A percentile compares a stretch with the other conserved stretches of the same genome.
Conservation (phyloP, 2,113 vertebrate species). For the Henicopernis longicauda region DNA sequence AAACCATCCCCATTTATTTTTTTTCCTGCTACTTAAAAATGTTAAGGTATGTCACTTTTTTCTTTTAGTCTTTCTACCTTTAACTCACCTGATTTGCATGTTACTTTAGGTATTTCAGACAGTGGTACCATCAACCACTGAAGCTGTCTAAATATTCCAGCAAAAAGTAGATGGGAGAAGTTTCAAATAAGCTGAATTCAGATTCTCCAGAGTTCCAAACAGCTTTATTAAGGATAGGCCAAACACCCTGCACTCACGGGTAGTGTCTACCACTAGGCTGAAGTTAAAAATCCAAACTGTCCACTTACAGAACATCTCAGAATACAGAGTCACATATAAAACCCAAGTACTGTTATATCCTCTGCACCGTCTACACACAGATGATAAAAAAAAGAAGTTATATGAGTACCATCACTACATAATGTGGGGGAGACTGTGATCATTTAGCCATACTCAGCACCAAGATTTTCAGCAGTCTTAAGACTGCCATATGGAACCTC, state of each 20-base stretch:
- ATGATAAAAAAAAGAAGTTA: not conserved
- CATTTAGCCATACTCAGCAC: not conserved
- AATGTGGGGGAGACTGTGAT: not conserved
- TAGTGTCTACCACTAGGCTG: not conserved
- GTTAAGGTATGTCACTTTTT: not conserved
- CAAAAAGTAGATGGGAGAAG: not conserved
- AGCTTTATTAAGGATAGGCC: not conserved
- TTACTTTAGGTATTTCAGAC: not conserved
- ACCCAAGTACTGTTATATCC: not conserved
- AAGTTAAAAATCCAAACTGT: not conserved
- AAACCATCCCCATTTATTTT: not conserved
- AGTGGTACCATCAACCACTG: not conserved
- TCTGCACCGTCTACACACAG: not conserved
- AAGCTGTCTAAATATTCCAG: not conserved
- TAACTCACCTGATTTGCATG: not conserved
- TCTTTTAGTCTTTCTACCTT: not conserved
- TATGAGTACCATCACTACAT: not conserved
- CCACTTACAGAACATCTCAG: not conserved
- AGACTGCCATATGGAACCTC: not conserved
- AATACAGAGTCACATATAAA: not conserved
- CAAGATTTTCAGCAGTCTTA: not conserved
- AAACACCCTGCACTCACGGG: not conserved
- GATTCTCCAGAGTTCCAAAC: not conserved
- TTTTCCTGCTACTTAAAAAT: not conserved
- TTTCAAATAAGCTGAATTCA: not conserved